Evolutionary conservation across 2,797 vertebrate species (phyloP).

Genomic region (Cuniculus paca): DNA sequence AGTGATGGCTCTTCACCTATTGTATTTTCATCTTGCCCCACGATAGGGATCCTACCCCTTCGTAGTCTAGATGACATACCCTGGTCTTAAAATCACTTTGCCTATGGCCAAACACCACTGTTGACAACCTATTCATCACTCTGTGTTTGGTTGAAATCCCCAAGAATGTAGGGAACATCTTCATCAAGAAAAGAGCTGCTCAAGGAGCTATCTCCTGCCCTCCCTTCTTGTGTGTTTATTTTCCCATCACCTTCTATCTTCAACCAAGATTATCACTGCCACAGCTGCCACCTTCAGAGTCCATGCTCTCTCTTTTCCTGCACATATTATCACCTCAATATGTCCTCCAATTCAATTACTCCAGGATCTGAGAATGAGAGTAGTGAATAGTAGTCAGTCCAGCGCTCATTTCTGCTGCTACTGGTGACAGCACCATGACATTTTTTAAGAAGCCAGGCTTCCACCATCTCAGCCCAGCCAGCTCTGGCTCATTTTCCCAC

Average conservation of each 20-base stretch:
- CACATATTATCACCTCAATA: neutral
- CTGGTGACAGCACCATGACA: neutral
- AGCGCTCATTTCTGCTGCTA: neutral
- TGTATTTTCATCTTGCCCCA: neutral
- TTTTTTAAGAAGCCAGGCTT: neutral
- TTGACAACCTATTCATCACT: neutral
- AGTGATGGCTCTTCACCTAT: rapidly evolving
- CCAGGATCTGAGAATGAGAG: neutral
- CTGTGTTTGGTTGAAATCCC: neutral
- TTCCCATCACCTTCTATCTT: neutral
- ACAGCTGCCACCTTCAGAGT: neutral
- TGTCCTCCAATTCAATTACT: neutral
- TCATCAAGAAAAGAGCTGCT: neutral
- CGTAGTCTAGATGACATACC: neutral
- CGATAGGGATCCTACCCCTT: neutral
- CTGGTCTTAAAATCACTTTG: neutral
- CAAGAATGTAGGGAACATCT: neutral
- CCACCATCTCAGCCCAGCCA: neutral
- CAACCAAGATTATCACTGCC: neutral
- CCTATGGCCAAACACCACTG: neutral
- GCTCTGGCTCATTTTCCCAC: neutral
- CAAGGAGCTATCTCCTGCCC: neutral
- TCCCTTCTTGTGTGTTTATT: neutral
- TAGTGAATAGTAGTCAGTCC: neutral
- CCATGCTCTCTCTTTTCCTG: neutral